Base-by-base conservation (phyloP, 2,113 vertebrate genomes). In the Fulica atra region DNA sequence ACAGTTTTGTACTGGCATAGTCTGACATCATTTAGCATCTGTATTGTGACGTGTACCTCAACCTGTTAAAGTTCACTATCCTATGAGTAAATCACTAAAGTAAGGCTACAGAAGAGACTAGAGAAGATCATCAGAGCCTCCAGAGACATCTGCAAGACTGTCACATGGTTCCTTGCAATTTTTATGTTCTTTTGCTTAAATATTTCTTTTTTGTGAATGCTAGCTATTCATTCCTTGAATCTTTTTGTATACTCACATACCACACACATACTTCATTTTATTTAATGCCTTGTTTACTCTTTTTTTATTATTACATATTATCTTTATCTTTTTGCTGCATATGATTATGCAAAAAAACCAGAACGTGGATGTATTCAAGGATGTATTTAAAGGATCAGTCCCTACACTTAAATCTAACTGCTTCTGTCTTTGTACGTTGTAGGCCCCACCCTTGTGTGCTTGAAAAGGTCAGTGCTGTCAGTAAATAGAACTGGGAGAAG, bases 391-490 rank as follows among this genome's bases (percentile, higher is more conserved):
- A 40, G 31, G 25, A 60, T 54, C 6, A 12, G 9, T 31, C 26
- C 13, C 16, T 54, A 13, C 10, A 6, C 15, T 56, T 42, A 73
- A 60, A 69, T 26, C n/a, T 40, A 65, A 7, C n/a, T 16, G 8
- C 23, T 89, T 83, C 38, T 46, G 4, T 33, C 19, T 68, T 46
- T 53, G 10, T 8, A 8, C 0, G 0, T 38, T 48, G 11, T 56
- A 42, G 77, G 59, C 19, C 36, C 48, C 16, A 69, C 14, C 38
- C 13, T 64, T 3, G 1, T 73, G 59, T 29, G 15, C 40, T 59
- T 21, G 28, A 56, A 81, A 95, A 96, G 69, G 73, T 94, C 88
- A 74, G 26, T 63, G 69, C 54, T 94, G 90, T 42, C 88, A 70
- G 36, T 50, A 84, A 24, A 33, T n/a, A 70, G 38, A 35, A 20